phyloP scores from a whole-genome alignment of 53 echinoderm and acorn worm species.

The Astropecten irregularis region DNA sequence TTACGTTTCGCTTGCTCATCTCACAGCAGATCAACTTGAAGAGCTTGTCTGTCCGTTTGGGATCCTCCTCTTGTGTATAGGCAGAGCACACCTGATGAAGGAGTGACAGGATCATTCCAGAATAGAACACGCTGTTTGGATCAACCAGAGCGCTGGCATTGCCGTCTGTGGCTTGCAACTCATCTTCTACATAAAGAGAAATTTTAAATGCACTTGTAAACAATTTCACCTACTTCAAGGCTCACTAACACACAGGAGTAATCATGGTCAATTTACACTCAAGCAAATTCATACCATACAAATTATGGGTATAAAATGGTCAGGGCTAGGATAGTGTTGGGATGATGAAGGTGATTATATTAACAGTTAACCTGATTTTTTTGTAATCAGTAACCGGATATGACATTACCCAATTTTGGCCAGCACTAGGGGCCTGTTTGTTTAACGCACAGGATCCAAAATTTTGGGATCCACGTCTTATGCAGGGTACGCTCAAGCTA shows the following conservation, averaged over 20 bases:
- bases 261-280: background rate
- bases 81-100: slow-evolving; percentile 62
- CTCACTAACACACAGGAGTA: too few relatives aligned
- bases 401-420: too few relatives aligned
- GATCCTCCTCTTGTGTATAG: slow-evolving; percentile 57
- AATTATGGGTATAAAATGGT: background rate
- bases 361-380: too few relatives aligned
- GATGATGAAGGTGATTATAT: too few relatives aligned
- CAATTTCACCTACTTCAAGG: too few relatives aligned
- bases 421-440: too few relatives aligned
- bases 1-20: slow-evolving; percentile 63
- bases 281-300: background rate
- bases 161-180: slow-evolving; percentile 10
- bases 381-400: too few relatives aligned
- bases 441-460: too few relatives aligned
- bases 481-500: too few relatives aligned
- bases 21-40: slow-evolving; percentile 59
- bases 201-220: too few relatives aligned
- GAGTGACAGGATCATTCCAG: slow-evolving; percentile 54
- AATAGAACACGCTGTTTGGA: slow-evolving; percentile 6
- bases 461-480: too few relatives aligned
- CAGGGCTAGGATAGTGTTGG: background rate
- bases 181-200: background rate
- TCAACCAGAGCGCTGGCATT: slow-evolving; percentile 14
- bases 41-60: slow-evolving; percentile 35